Percentiles rank a stretch among this genome's conserved stretches.
phyloP scores from a whole-genome alignment of 2,888 invertebrate genomes.

The Idaea biselata region DNA sequence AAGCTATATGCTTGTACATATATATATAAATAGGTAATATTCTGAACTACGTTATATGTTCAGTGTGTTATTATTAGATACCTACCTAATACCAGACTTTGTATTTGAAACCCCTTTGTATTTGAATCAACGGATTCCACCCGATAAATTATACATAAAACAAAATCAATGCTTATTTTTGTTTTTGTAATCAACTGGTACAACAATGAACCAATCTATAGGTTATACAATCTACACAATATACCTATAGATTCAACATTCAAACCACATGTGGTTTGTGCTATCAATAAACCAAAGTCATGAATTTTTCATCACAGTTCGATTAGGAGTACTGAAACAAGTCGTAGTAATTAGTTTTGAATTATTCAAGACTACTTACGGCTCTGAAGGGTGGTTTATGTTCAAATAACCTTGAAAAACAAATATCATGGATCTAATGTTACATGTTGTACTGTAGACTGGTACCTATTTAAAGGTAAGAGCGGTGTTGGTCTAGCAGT shows the following conservation, averaged over 20 bases:
- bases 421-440: background rate
- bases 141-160: background rate
- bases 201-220: background rate
- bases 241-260: background rate
- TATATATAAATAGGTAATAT: too few species aligned
- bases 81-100: background rate
- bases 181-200: background rate
- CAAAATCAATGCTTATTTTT: background rate
- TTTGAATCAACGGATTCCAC: background rate
- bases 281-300: conserved; percentile 2
- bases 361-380: conserved; percentile 7
- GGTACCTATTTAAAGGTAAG: too few species aligned
- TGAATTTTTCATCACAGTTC: conserved; percentile 15
- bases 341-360: conserved; percentile 11
- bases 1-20: too few species aligned
- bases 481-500: too few species aligned
- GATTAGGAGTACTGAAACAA: conserved; percentile 11
- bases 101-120: background rate
- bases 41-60: too few species aligned
- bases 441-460: too few species aligned
- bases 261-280: background rate
- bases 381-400: background rate
- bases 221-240: background rate
- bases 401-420: background rate
- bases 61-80: too few species aligned